Conservation (phyloP, 2,797 vertebrate genomes). For the Arremon aurantiirostris region DNA sequence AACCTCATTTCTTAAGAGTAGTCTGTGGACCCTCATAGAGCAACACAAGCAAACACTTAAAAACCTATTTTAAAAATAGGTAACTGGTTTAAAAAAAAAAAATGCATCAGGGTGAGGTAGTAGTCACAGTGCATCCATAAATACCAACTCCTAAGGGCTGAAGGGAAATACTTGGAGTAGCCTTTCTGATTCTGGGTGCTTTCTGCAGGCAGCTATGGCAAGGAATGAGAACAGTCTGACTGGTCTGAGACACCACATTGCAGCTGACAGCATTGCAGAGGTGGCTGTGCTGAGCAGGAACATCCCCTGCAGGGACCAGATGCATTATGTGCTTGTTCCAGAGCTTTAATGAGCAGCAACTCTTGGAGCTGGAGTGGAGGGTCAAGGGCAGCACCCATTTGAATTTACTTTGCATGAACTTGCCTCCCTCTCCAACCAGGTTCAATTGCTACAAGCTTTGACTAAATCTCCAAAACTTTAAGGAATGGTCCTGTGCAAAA, state of each 20-base stretch:
- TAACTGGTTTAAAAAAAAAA: slow-evolving; percentile 18
- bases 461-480: background rate
- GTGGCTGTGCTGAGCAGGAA: background rate
- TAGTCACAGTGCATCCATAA: slow-evolving; percentile 54
- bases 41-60: background rate
- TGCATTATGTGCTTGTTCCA: fast-evolving
- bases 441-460: background rate
- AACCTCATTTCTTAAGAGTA: background rate
- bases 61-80: slow-evolving; percentile 37
- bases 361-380: background rate
- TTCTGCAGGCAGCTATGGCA: background rate
- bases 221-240: background rate
- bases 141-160: background rate
- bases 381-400: background rate
- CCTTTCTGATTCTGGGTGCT: background rate
- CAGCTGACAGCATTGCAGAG: background rate
- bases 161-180: background rate
- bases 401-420: background rate
- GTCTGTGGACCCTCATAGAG: background rate
- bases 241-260: fast-evolving
- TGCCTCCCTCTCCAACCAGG: background rate
- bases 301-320: fast-evolving
- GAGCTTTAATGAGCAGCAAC: fast-evolving
- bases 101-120: slow-evolving; percentile 43
- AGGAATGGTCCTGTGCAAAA: background rate